Base-by-base conservation (phyloP, 1,140 invertebrate genomes). In the Tetraneura akinire region DNA sequence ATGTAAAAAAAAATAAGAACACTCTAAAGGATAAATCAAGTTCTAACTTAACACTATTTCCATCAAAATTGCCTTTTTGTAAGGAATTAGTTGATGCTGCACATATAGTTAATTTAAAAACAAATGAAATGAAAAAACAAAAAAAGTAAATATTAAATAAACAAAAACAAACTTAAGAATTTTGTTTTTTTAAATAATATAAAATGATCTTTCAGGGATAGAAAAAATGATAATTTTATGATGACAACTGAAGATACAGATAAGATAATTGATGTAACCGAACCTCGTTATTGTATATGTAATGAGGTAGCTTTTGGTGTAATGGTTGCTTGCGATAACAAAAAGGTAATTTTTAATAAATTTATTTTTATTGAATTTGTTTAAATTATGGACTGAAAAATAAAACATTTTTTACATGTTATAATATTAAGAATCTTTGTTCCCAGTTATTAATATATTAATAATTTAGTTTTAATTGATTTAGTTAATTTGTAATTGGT, bases 281-380 rank as follows among this genome's bases (percentile, higher is more conserved):
- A 98, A 87, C 96, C 96, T 13, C 89, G 96, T 83, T 99, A 98
- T 86, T 99, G 97, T 87, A 90, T 97, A 83, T 99, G 97, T 87
- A 98, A 98, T 87, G 94, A 98, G 87, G 95, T 98, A 37, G 97
- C 96, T 1, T 99, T 98, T 85, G 97, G 97, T 11, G 96, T 98
- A 84, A 99, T 99, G 97, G 96, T 99, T 76, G 96, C 96, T 76
- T 99, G 97, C 88, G 97, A 99, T 88, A 98, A 98, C 88, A 92
- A 94, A 86, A 94, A 95, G 85, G 94, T 95, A 87, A 91, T 49
- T n/a, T n/a, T n/a, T n/a, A n/a, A n/a, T n/a, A n/a, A n/a, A n/a
- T n/a, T n/a, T n/a, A n/a, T n/a, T n/a, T n/a, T n/a, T n/a, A n/a
- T n/a, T n/a, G n/a, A n/a, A n/a, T n/a, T n/a, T n/a, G n/a, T n/a